Base-by-base conservation (phyloP, 1,140 invertebrate species). In the Cotesia glomerata region DNA sequence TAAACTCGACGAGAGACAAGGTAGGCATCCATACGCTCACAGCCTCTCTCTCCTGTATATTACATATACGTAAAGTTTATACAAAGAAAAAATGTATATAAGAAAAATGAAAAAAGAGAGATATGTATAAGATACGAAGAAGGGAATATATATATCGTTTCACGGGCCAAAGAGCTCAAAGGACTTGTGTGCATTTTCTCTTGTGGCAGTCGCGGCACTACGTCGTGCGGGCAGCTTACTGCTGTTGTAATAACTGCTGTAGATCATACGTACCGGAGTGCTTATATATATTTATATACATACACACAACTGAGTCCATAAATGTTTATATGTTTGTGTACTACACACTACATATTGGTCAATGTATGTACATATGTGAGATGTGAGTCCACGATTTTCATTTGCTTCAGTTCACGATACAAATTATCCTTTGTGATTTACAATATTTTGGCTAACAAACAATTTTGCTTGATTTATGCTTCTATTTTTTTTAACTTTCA, bases 191-290 rank as follows among this genome's bases (percentile, higher is more conserved):
- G 78, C 77, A 76, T 79, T 76, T 45, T 45, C 39, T 45, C 73
- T 69, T 69, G 36, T 70, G 68, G 73, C 67, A 69, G 62, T 81
- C 78, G 77, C 79, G 76, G 32, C 45, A 49, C 63, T 36, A 49
- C 32, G 63, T 51, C 36, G 13, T 45, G 63, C 63, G 36, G 36
- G 36, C 26, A 5, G n/a, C 39, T 78, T 74, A 73, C 76, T 82
- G 80, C 81, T 71, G 76, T 78, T 80, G 81, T 81, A 82, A 82
- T 81, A 82, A 81, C 74, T 78, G 71, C 69, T 79, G 78, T 82
- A 80, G 79, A 82, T 82, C 80, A 82, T 80, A 74, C 52, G 32
- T 18, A 58, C 56, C 39, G 8, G 39, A 69, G 34, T 52, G 32
- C 67, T 59, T 71, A 71, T 74, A 51, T 56, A 67, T 58, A 71